Evolutionary conservation across 2,888 invertebrate species (phyloP).

Genomic region (Pedicia rivosa): DNA sequence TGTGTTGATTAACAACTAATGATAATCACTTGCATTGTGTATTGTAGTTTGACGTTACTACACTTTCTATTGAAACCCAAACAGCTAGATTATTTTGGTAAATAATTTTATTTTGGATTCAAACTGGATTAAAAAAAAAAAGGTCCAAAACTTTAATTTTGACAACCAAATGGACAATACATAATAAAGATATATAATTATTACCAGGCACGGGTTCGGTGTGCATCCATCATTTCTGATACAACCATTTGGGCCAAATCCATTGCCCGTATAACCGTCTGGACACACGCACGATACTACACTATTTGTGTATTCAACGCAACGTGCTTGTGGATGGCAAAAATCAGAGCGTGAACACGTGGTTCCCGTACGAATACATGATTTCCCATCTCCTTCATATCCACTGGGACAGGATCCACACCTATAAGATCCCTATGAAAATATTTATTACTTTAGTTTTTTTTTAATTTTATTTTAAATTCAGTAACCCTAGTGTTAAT

Average conservation of each 20-base stretch:
- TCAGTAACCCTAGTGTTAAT: constrained; percentile 71
- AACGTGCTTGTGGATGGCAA: constrained; percentile 68
- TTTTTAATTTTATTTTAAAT: too few relatives aligned
- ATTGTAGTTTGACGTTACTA: too few relatives aligned
- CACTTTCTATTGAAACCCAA: too few relatives aligned
- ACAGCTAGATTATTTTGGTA: too few relatives aligned
- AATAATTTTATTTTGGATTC: too few relatives aligned
- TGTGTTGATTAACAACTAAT: too few relatives aligned
- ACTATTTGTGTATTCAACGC: constrained; percentile 48
- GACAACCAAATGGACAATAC: too few relatives aligned
- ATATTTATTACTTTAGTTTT: too few relatives aligned
- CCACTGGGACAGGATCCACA: constrained; percentile 84
- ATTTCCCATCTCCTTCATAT: constrained; percentile 68
- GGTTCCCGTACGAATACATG: constrained; percentile 34
- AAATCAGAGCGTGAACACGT: constrained; percentile 26
- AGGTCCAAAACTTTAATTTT: too few relatives aligned
- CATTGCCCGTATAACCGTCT: constrained; percentile 58
- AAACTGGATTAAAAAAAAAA: too few relatives aligned
- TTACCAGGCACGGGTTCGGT: constrained; percentile 37
- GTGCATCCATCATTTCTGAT: constrained; percentile 32
- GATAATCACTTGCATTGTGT: too few relatives aligned
- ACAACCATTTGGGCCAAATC: constrained; percentile 68
- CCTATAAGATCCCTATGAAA: constrained; percentile 70
- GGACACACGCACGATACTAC: constrained; percentile 63
- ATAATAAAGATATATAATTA: too few relatives aligned